These are phyloP conservation scores for Urocynchramus pylzowi DNA, from an alignment of 2,113 vertebrate species.

Conservation along the genomic window DNA sequence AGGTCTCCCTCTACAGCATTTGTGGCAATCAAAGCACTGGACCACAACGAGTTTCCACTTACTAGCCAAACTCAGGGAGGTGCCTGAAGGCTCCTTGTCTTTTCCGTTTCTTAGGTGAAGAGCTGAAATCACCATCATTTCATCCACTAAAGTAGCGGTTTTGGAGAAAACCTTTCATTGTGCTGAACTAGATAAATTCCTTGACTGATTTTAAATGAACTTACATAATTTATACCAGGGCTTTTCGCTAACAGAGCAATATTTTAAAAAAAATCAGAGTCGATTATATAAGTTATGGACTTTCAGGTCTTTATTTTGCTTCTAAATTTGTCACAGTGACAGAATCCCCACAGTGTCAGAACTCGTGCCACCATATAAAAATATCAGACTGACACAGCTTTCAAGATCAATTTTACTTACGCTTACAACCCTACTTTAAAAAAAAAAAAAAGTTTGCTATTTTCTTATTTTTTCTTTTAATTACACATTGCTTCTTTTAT, in stretches of 20 bases:
- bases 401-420: not conserved
- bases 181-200: not conserved
- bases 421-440: not conserved
- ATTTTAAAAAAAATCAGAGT: not conserved
- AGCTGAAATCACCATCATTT: not conserved
- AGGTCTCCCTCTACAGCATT: not conserved
- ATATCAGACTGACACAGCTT: not conserved
- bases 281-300: not conserved
- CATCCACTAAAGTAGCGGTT: not conserved
- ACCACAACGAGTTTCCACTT: fast-evolving
- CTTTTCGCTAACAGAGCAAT: not conserved
- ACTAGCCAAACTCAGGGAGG: not conserved
- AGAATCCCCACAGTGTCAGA: not conserved
- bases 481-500: not conserved
- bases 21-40: not conserved
- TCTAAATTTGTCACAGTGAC: not conserved
- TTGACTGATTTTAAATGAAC: not conserved
- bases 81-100: not conserved
- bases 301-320: not conserved
- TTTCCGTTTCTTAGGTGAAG: not conserved
- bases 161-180: not conserved
- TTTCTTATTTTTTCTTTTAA: not conserved
- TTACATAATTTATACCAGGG: not conserved
- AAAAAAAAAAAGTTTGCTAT: not conserved
- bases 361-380: not conserved